These are phyloP conservation scores for Abscondita cerata DNA, from an alignment of 2,888 invertebrate species.

Conservation along the genomic window DNA sequence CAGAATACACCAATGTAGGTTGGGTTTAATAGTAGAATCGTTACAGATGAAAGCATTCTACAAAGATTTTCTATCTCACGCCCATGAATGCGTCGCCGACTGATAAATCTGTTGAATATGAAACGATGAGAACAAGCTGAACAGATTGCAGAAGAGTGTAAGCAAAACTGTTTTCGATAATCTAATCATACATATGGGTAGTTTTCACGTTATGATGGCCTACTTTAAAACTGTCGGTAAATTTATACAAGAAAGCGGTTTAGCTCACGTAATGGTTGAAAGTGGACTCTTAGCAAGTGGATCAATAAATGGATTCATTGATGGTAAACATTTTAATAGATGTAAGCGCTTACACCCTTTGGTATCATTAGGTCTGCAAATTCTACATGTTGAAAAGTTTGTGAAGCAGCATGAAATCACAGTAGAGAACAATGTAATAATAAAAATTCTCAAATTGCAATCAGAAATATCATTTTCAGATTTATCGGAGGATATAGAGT, in stretches of 20 bases:
- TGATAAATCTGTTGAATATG: constrained; percentile 32
- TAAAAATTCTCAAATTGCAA: too few species aligned
- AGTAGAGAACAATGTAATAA: background rate
- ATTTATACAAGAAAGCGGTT: constrained; percentile 39
- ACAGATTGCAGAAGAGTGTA: constrained; percentile 41
- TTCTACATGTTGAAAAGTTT: constrained; percentile 4
- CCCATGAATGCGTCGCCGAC: constrained; percentile 5
- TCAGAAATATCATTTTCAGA: too few species aligned
- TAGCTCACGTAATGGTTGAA: constrained; percentile 37
- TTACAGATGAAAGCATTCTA: constrained; percentile 2
- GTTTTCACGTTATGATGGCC: constrained; percentile 46
- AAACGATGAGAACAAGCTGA: constrained; percentile 41
- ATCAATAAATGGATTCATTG: constrained; percentile 41
- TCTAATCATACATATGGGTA: constrained; percentile 49
- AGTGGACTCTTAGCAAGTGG: constrained; percentile 42
- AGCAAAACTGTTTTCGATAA: constrained; percentile 43
- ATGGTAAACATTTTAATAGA: constrained; percentile 46
- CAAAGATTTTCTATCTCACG: background rate
- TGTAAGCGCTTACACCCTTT: constrained; percentile 43
- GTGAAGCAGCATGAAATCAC: background rate
- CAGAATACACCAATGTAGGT: constrained; percentile 26
- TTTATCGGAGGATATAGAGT: too few species aligned
- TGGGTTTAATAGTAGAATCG: constrained; percentile 34
- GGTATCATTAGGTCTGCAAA: constrained; percentile 14
- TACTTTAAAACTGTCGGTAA: constrained; percentile 45